Percentiles rank a stretch among this genome's conserved stretches.
Evolutionary conservation across 2,113 vertebrate genomes (phyloP).

Genomic region (Muntiacus muntjak): DNA sequence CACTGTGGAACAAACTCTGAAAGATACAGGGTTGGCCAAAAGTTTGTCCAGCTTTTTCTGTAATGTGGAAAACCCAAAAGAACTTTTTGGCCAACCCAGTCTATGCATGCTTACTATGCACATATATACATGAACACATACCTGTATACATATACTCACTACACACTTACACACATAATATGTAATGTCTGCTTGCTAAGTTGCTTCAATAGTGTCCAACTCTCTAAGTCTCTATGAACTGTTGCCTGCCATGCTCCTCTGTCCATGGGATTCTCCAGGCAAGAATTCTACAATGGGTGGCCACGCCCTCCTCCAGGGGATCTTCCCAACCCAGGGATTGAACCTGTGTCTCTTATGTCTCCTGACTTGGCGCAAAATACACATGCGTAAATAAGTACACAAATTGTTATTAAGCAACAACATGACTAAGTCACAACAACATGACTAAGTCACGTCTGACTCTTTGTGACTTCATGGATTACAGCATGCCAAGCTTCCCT

Average conservation of each 20-base stretch:
- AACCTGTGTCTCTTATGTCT: neutral
- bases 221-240: neutral
- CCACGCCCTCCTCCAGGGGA: neutral
- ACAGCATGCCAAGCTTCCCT: neutral
- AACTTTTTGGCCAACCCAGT: neutral
- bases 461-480: neutral
- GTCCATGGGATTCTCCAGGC: neutral
- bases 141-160: neutral
- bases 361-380: neutral
- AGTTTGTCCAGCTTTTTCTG: neutral
- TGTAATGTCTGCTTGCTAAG: neutral
- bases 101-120: neutral
- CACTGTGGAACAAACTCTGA: neutral
- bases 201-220: neutral
- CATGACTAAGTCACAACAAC: neutral
- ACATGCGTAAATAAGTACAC: neutral
- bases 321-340: neutral
- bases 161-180: neutral
- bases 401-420: neutral
- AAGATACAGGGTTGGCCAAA: neutral
- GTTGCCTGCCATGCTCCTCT: neutral
- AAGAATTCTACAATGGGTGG: neutral
- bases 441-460: neutral
- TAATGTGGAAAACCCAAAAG: neutral
- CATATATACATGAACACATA: neutral